Conservation (phyloP, 1,140 invertebrate genomes). For the Bactericera cockerelli region DNA sequence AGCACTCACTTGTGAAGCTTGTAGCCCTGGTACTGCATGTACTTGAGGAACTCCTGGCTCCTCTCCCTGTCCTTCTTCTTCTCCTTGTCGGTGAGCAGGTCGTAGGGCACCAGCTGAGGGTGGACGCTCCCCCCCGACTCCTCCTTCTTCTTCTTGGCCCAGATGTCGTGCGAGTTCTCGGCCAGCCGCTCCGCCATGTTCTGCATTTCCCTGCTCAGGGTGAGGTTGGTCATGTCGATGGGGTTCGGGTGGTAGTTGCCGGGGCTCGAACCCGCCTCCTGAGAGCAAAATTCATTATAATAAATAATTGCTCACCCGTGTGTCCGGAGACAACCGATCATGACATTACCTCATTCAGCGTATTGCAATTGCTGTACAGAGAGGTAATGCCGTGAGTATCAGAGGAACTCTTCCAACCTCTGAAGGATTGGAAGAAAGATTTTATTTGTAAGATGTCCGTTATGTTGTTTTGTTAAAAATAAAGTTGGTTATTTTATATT, state of each 20-base stretch:
- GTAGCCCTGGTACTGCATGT: constrained; percentile 92
- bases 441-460: no score
- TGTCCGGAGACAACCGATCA: no score
- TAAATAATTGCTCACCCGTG: no score
- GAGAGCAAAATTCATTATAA: no score
- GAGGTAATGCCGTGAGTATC: no score
- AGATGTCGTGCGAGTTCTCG: constrained; percentile 95
- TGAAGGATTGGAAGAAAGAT: no score
- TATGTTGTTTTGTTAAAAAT: no score
- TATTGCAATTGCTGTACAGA: no score
- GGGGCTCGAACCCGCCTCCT: constrained; percentile 50
- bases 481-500: no score
- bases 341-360: no score
- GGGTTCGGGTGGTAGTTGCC: constrained; percentile 95
- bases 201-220: constrained; percentile 93
- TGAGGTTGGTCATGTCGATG: constrained; percentile 95
- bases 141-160: constrained; percentile 93
- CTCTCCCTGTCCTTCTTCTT: constrained; percentile 92
- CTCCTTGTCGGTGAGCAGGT: constrained; percentile 95
- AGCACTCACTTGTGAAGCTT: constrained; percentile 60
- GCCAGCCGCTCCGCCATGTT: constrained; percentile 92
- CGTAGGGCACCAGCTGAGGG: constrained; percentile 93
- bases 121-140: constrained; percentile 74
- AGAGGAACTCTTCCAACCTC: no score
- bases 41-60: constrained; percentile 94